Evolutionary conservation across 2,888 invertebrate species (phyloP).

Genomic region (Sussaba pulchella): DNA sequence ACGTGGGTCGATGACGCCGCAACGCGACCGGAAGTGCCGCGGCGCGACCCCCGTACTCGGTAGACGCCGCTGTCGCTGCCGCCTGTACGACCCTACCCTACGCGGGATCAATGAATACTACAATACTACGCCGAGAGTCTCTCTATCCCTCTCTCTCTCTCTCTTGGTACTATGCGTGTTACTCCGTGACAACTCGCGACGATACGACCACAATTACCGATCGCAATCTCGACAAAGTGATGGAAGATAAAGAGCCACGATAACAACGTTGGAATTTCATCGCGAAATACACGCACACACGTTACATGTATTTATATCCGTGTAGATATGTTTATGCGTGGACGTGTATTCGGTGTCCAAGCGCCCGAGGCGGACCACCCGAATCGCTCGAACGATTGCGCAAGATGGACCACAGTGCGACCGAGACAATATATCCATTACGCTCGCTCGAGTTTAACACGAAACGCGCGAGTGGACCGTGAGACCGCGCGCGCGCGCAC

Average conservation of each 20-base stretch:
- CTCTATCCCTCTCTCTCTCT: background rate
- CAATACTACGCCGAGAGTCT: slow-evolving; percentile 55
- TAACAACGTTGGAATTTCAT: slow-evolving; percentile 9
- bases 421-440: slow-evolving; percentile 8
- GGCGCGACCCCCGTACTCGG: slow-evolving; percentile 64
- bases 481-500: slow-evolving; percentile 35
- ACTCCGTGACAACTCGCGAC: slow-evolving; percentile 31
- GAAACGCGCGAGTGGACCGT: slow-evolving; percentile 21
- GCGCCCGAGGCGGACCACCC: slow-evolving; percentile 56
- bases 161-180: slow-evolving; percentile 4
- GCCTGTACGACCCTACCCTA: slow-evolving; percentile 62
- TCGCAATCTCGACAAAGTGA: slow-evolving; percentile 21
- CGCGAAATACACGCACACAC: background rate
- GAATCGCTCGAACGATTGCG: slow-evolving; percentile 54
- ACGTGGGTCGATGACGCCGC: slow-evolving; percentile 73
- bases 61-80: slow-evolving; percentile 41
- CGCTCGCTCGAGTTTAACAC: slow-evolving; percentile 15
- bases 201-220: slow-evolving; percentile 27
- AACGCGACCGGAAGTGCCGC: slow-evolving; percentile 76
- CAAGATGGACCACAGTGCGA: slow-evolving; percentile 24
- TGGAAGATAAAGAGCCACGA: slow-evolving; percentile 15
- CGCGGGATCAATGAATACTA: slow-evolving; percentile 67
- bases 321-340: background rate
- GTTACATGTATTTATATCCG: background rate
- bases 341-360: slow-evolving; percentile 13